Conservation (phyloP, 2,797 vertebrate species). For the Arctocebus calabarensis region DNA sequence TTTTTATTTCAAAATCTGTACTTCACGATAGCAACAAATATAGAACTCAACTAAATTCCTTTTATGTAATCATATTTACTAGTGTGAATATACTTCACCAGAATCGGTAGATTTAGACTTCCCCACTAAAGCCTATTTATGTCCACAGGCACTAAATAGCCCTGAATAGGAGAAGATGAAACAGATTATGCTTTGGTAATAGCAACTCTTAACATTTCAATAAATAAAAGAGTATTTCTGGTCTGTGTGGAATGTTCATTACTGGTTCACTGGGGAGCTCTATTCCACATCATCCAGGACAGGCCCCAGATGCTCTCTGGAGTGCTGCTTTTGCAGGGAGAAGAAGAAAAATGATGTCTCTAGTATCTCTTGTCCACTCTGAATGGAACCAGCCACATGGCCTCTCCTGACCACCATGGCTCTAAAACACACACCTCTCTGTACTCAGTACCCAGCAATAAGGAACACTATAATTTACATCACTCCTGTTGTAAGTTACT, state of each 20-base stretch:
- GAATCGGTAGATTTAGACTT: not conserved
- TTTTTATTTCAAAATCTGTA: not conserved
- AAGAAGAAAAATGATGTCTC: not conserved
- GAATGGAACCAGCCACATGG: not conserved
- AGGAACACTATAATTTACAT: not conserved
- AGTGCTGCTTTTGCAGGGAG: not conserved
- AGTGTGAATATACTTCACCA: not conserved
- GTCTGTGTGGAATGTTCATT: rapidly evolving
- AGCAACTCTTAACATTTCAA: not conserved
- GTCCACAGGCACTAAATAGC: not conserved
- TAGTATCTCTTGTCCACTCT: not conserved
- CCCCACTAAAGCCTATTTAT: not conserved
- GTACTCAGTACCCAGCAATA: not conserved
- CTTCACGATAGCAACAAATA: not conserved
- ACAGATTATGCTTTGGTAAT: not conserved
- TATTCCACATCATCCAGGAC: rapidly evolving
- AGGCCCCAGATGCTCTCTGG: rapidly evolving
- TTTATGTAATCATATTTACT: not conserved
- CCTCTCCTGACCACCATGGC: not conserved
- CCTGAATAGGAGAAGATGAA: not conserved
- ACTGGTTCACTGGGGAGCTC: not conserved
- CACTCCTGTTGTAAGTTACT: not conserved
- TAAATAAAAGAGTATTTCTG: not conserved
- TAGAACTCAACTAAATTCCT: not conserved
- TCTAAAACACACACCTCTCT: not conserved